A percentile compares a stretch with the other conserved stretches of the same genome.
Conservation (phyloP, 2,888 invertebrate species). For the Unio delphinus region DNA sequence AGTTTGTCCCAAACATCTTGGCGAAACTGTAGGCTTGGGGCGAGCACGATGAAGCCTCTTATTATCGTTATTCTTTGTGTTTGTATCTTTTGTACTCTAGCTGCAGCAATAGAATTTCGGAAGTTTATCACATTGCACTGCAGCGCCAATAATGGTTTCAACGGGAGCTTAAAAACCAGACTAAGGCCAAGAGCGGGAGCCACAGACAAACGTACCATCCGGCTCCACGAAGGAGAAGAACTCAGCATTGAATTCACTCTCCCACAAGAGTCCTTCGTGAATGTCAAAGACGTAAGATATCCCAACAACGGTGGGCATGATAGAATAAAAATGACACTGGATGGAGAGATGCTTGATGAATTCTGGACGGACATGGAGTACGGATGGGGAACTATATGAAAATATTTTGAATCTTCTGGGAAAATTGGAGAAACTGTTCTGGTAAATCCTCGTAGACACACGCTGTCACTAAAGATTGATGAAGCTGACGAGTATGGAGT, state of each 20-base stretch:
- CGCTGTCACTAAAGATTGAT: slow-evolving; percentile 17
- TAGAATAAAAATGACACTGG: slow-evolving; percentile 16
- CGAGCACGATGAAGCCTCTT: no score
- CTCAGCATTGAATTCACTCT: slow-evolving; percentile 33
- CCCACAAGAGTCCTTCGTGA: slow-evolving; percentile 13
- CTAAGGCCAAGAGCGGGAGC: slow-evolving; percentile 26
- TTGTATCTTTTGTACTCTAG: no score
- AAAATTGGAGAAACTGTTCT: slow-evolving; percentile 17
- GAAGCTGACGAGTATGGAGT: slow-evolving; percentile 33
- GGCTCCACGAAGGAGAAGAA: slow-evolving; percentile 32
- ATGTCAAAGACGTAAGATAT: slow-evolving; percentile 30
- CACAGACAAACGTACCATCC: slow-evolving; percentile 29
- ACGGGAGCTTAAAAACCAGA: slow-evolving; percentile 22
- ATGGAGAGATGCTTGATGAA: slow-evolving; percentile 18
- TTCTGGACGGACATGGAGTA: slow-evolving; percentile 21
- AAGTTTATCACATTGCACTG: no score
- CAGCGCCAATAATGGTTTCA: slow-evolving; percentile 6
- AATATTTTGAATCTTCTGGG: slow-evolving; percentile 31
- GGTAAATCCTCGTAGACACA: slow-evolving; percentile 23
- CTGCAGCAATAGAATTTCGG: no score
- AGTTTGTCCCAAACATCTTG: no score
- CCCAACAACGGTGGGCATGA: slow-evolving; percentile 38
- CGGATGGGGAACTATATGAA: slow-evolving; percentile 34
- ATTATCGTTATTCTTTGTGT: no score
- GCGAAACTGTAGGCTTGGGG: no score